Evolutionary conservation across 92 coral and sea anemone species (phyloP), one percentile per base, ranked within the genome.

Genomic region (Anthopleura xanthogrammica): DNA sequence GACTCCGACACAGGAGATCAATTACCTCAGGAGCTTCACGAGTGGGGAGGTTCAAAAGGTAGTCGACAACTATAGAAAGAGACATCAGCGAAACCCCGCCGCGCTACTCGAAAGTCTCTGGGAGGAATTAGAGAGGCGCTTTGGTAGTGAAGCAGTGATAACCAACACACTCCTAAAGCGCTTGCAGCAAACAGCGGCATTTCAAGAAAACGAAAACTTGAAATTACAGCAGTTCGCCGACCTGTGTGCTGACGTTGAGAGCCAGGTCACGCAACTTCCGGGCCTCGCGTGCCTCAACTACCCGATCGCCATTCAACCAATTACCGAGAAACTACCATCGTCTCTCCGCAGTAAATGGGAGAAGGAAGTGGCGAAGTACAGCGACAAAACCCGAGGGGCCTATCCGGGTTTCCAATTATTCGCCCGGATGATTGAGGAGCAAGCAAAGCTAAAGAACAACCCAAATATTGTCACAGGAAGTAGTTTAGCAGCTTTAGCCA

Each of bases 261-360:
- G 87, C 75, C 93, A 90, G 75, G 43, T 83, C 46, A 39, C 72
- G 4, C 62, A 82, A 16, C 86, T 90, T 39, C 83, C 88, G 4
- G 93, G 91, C 17, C 88, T 90, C 19, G 57, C 75, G 65, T 90
- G 90, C 66, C 83, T 87, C 12, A 87, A 79, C 62, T 87, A 74
- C 41, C 88, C 90, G 12, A 90, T 64, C 79, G 79, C 78, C 16
- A 76, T 90, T 11, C 90, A 80, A 56, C 93, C 93, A 4, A 84
- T 90, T 40, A 40, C 64, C 9, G 80, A 77, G 60, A 90, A 78
- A 62, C 55, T 84, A 9, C 93, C 91, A 10, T 60, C 19, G 29
- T 80, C 74, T 24, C 58, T 90, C 7, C 84, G 88, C 50, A 36
- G 17, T 41, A 87, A 87, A 52, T 90, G 88, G 91, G 93, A 84